These are phyloP conservation scores for Sesamia inferens DNA, from an alignment of 2,888 invertebrate genomes.

Conservation along the genomic window DNA sequence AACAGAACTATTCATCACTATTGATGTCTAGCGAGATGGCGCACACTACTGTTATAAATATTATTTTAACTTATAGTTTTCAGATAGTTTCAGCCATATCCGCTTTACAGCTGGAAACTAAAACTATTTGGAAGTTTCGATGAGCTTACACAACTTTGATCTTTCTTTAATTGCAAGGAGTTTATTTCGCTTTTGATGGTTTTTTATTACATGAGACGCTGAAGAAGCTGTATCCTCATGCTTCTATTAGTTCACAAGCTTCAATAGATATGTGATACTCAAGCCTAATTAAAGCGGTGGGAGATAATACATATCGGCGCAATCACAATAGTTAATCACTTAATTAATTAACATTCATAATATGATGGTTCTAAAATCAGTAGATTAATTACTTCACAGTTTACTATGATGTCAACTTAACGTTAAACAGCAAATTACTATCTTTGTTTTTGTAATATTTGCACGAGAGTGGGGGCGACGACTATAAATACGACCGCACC, in stretches of 20 bases:
- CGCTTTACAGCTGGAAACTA: conserved; percentile 43
- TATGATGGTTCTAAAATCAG: no score
- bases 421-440: no score
- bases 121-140: conserved; percentile 48
- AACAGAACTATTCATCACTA: conserved; percentile 36
- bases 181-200: conserved; percentile 22
- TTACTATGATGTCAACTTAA: no score
- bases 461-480: no score
- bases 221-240: not conserved
- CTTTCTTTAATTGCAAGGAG: conserved; percentile 33
- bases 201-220: not conserved
- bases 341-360: no score
- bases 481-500: no score
- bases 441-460: no score
- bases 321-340: no score
- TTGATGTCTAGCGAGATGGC: conserved; percentile 30
- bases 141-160: conserved; percentile 41
- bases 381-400: no score
- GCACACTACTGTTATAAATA: conserved; percentile 22
- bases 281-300: not conserved
- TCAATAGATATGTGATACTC: not conserved
- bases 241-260: not conserved
- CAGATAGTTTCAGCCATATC: conserved; percentile 28
- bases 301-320: no score
- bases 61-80: conserved; percentile 24